phyloP scores from a whole-genome alignment of 2,113 vertebrate species.

The Cavia porcellus region DNA sequence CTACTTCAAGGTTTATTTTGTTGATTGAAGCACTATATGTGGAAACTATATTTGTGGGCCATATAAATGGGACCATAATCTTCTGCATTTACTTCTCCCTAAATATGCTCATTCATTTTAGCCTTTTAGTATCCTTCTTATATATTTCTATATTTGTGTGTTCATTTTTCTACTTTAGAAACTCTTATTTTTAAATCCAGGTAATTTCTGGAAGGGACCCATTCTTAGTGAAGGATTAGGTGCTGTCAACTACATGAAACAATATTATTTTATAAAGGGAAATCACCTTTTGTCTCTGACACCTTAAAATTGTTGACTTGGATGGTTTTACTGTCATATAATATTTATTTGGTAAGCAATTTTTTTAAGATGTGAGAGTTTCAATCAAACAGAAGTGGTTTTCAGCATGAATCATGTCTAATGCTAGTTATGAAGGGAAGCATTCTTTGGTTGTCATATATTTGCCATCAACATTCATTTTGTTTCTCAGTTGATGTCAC shows the following conservation, averaged over 20 bases:
- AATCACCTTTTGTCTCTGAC: neutral
- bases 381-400: constrained; percentile 26
- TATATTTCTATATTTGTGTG: neutral
- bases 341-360: constrained; percentile 30
- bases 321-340: constrained; percentile 1
- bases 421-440: neutral
- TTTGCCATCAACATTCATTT: constrained; percentile 34
- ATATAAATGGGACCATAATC: neutral
- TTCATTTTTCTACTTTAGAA: constrained; percentile 22
- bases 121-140: neutral
- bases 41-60: neutral
- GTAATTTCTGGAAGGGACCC: neutral
- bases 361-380: constrained; percentile 36
- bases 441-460: constrained; percentile 57
- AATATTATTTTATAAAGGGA: neutral
- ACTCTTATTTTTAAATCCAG: neutral
- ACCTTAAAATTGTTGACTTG: constrained; percentile 48
- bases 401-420: constrained; percentile 60
- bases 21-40: neutral
- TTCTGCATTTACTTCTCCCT: neutral
- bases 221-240: neutral
- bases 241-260: neutral
- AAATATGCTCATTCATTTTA: neutral
- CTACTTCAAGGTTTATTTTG: neutral
- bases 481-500: constrained; percentile 64